phyloP scores from a whole-genome alignment of 37 sponge, comb jelly and placozoan species.

The Crambe crambe region DNA sequence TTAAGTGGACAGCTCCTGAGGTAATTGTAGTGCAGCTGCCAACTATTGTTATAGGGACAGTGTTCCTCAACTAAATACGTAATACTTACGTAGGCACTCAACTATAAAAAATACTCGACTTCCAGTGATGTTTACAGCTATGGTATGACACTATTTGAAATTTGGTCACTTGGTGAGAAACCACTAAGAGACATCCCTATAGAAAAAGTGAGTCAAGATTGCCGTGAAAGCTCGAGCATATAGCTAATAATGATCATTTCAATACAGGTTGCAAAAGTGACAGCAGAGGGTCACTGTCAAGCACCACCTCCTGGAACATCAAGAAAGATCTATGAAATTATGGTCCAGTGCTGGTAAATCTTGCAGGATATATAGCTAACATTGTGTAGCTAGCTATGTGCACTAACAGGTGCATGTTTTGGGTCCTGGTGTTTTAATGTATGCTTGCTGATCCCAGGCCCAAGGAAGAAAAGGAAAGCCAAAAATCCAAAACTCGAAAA shows the following conservation, averaged over 20 bases:
- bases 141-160: conserved; percentile 68
- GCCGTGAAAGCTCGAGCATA: not conserved
- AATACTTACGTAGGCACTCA: conserved; percentile 32
- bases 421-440: too few species aligned
- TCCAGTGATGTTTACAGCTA: conserved; percentile 69
- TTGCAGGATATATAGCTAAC: too few species aligned
- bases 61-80: not conserved
- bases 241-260: not conserved
- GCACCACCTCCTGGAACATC: conserved; percentile 69
- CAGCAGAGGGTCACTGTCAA: conserved; percentile 32
- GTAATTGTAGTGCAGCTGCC: too few species aligned
- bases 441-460: too few species aligned
- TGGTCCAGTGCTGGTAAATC: conserved; percentile 63
- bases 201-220: conserved; percentile 11
- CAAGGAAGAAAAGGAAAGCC: too few species aligned
- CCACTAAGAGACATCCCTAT: conserved; percentile 26
- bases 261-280: conserved; percentile 12
- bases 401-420: too few species aligned
- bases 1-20: conserved; percentile 80
- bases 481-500: too few species aligned
- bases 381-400: too few species aligned
- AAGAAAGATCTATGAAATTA: conserved; percentile 54
- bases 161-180: conserved; percentile 56
- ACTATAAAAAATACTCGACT: conserved; percentile 49
- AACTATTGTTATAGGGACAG: not conserved